Conservation (phyloP, 1,140 invertebrate genomes). For the Teleopsis dalmanni region DNA sequence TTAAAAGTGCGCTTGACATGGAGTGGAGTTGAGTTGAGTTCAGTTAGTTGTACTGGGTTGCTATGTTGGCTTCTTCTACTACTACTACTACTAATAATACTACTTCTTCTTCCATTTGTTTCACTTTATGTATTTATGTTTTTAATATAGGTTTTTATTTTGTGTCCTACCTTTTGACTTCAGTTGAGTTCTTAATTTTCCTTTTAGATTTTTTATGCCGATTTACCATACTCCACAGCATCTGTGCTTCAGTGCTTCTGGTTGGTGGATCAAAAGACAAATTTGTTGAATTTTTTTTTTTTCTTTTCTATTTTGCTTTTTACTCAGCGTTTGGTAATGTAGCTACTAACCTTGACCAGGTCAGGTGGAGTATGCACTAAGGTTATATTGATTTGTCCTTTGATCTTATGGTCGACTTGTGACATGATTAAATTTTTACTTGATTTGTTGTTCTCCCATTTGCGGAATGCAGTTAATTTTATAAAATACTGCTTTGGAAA, state of each 20-base stretch:
- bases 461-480: neutral
- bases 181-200: conserved; percentile 24
- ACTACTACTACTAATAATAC: neutral
- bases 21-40: too few species aligned
- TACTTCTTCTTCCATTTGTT: neutral
- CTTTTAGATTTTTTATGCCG: too few species aligned
- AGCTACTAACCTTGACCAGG: conserved; percentile 38
- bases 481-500: neutral
- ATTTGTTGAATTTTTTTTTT: too few species aligned
- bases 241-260: too few species aligned
- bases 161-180: too few species aligned
- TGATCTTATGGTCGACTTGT: conserved; percentile 24
- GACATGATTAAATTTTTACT: neutral
- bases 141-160: too few species aligned
- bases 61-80: neutral
- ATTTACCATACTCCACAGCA: too few species aligned
- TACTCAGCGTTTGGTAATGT: too few species aligned
- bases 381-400: conserved; percentile 40
- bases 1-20: neutral
- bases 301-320: too few species aligned
- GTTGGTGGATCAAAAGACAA: too few species aligned
- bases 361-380: conserved; percentile 27
- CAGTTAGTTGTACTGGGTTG: too few species aligned
- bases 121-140: conserved; percentile 7
- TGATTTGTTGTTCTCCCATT: neutral